phyloP scores from a whole-genome alignment of 2,113 vertebrate genomes.

The Dolichallabes microphthalmus region DNA sequence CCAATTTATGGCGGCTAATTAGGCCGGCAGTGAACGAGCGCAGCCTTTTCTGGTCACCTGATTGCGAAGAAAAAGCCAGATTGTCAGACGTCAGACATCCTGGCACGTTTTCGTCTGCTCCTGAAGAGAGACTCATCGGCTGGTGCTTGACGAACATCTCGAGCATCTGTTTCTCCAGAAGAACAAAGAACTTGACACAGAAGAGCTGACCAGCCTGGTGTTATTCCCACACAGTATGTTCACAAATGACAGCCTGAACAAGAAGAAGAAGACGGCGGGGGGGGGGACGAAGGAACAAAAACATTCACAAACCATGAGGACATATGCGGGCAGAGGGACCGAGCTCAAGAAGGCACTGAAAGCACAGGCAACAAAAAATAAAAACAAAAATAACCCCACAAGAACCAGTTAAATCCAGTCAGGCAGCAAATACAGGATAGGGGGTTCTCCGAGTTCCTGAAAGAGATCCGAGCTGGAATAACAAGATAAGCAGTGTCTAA shows the following conservation, averaged over 20 bases:
- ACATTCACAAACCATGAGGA: conserved; percentile 21
- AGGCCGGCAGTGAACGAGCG: neutral
- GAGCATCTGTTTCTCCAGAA: conserved; percentile 7
- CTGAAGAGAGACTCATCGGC: neutral
- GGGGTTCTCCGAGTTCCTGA: conserved; percentile 51
- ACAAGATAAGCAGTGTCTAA: conserved; percentile 56
- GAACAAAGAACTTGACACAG: neutral
- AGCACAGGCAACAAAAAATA: conserved; percentile 29
- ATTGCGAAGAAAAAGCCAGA: neutral
- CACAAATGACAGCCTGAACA: conserved; percentile 2
- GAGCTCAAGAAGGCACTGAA: conserved; percentile 9
- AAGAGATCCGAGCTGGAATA: conserved; percentile 57
- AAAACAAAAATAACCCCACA: conserved; percentile 20
- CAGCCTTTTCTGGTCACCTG: neutral
- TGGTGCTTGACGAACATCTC: conserved; percentile 11
- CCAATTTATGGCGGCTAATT: neutral
- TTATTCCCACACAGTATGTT: conserved; percentile 37
- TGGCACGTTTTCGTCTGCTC: neutral
- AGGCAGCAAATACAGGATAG: conserved; percentile 45
- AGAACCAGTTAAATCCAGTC: conserved; percentile 56
- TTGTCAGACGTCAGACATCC: neutral
- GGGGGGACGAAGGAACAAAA: neutral
- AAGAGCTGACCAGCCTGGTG: conserved; percentile 8
- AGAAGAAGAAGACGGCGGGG: conserved; percentile 27
- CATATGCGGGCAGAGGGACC: conserved; percentile 28